These are phyloP conservation scores for Smutsia gigantea DNA, from an alignment of 2,797 vertebrate species.

Conservation along the genomic window DNA sequence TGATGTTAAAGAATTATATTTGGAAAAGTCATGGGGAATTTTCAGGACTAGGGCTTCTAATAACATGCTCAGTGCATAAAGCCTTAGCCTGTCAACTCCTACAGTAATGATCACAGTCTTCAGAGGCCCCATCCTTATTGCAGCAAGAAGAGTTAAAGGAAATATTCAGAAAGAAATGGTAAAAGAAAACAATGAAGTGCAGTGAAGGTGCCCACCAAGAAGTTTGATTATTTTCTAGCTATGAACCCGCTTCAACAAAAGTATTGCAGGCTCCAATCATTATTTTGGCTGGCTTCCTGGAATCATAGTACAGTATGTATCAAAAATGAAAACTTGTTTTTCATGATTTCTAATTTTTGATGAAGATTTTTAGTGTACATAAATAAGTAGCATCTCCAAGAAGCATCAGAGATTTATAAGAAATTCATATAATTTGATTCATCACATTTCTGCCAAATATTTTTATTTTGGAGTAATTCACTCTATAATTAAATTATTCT, in stretches of 20 bases:
- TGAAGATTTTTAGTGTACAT: background rate
- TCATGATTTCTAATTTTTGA: background rate
- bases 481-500: background rate
- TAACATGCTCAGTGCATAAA: background rate
- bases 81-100: background rate
- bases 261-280: background rate
- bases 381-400: too few species aligned
- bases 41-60: background rate
- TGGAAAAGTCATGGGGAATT: background rate
- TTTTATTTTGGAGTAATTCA: slow-evolving; percentile 40
- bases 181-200: background rate
- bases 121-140: background rate
- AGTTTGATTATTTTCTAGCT: slow-evolving; percentile 31
- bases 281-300: slow-evolving; percentile 13
- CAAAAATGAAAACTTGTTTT: background rate
- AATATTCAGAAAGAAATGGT: background rate
- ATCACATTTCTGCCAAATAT: background rate
- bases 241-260: background rate
- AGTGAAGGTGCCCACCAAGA: background rate
- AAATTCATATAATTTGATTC: too few species aligned
- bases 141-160: background rate
- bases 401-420: too few species aligned
- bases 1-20: background rate
- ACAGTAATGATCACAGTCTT: background rate
- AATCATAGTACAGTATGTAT: background rate